phyloP scores from a whole-genome alignment of 2,113 vertebrate genomes.

The Hemibagrus wyckioides region DNA sequence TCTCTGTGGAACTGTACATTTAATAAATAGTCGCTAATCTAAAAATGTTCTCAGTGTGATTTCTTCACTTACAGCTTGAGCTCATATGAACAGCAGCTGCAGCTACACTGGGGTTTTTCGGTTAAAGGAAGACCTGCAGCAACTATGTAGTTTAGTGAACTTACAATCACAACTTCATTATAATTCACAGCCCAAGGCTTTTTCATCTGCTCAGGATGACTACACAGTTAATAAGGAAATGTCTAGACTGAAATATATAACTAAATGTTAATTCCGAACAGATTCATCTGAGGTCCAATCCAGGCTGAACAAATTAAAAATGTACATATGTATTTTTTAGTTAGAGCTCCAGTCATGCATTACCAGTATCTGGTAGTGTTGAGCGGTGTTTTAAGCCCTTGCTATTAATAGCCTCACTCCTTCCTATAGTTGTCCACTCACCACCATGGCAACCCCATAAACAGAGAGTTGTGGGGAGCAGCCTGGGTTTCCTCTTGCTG shows the following conservation, averaged over 20 bases:
- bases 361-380: slow-evolving; percentile 2
- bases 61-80: background rate
- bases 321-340: background rate
- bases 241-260: background rate
- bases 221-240: background rate
- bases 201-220: background rate
- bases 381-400: slow-evolving; percentile 15
- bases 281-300: background rate
- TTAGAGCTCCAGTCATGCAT: background rate
- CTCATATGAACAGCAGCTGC: background rate
- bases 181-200: background rate
- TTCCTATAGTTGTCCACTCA: slow-evolving; percentile 42
- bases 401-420: slow-evolving; percentile 47
- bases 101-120: background rate
- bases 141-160: background rate
- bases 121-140: background rate
- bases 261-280: background rate
- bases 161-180: background rate
- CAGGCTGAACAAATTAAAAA: background rate
- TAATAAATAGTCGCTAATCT: slow-evolving; percentile 48
- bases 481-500: slow-evolving; percentile 28
- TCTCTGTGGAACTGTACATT: slow-evolving; percentile 43
- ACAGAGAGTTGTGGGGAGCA: slow-evolving; percentile 37
- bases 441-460: slow-evolving; percentile 48
- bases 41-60: background rate